Conservation (phyloP, 2,888 invertebrate species). For the Coelogynopora nodosa region DNA sequence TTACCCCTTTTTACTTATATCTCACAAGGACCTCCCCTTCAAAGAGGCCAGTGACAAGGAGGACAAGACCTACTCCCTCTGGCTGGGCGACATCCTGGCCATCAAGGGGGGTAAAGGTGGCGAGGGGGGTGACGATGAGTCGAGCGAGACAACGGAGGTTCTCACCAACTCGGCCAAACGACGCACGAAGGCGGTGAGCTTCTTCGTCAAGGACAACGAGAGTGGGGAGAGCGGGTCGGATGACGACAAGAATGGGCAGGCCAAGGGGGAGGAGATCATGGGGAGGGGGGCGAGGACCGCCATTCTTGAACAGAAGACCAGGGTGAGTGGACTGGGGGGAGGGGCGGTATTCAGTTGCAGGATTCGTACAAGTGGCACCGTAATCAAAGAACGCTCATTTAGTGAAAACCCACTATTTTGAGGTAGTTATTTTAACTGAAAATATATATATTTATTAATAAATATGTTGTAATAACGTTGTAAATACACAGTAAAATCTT, state of each 20-base stretch:
- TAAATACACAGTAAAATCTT: too few species aligned
- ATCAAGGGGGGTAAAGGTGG: slow-evolving; percentile 65
- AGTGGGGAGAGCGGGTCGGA: slow-evolving; percentile 59
- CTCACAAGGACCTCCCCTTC: slow-evolving; percentile 74
- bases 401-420: too few species aligned
- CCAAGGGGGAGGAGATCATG: slow-evolving; percentile 66
- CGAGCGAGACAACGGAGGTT: slow-evolving; percentile 51
- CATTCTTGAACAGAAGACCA: slow-evolving; percentile 83
- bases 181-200: slow-evolving; percentile 26
- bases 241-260: slow-evolving; percentile 66
- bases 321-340: too few species aligned
- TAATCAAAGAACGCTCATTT: too few species aligned
- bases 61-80: slow-evolving; percentile 81
- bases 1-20: too few species aligned
- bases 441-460: too few species aligned
- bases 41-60: slow-evolving; percentile 69
- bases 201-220: slow-evolving; percentile 41
- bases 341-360: too few species aligned
- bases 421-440: too few species aligned
- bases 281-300: slow-evolving; percentile 77
- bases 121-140: slow-evolving; percentile 51
- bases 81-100: slow-evolving; percentile 92
- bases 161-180: slow-evolving; percentile 39
- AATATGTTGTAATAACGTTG: too few species aligned
- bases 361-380: too few species aligned